Evolutionary conservation across 2,797 vertebrate species (phyloP).

Genomic region (Darevskia nairensis): DNA sequence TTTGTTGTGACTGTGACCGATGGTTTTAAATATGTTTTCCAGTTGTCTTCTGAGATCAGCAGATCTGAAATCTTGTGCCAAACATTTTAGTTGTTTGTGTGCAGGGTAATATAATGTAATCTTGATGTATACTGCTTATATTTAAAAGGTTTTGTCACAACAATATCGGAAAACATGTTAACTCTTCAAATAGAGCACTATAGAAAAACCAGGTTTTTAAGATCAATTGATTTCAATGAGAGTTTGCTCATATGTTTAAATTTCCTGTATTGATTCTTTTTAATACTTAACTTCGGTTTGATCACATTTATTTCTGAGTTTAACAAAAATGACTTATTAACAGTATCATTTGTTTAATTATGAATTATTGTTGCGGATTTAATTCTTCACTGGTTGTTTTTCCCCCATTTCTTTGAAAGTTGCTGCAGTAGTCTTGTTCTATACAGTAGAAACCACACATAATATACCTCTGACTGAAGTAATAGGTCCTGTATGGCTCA

Average conservation of each 20-base stretch:
- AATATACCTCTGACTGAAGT: conserved; percentile 95
- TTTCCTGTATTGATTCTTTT: too few species aligned
- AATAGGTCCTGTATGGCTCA: conserved; percentile 92
- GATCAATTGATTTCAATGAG: neutral
- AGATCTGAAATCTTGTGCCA: neutral
- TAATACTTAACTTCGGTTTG: neutral
- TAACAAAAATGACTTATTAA: neutral
- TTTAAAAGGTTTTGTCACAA: conserved; percentile 19
- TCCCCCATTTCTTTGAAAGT: conserved; percentile 78
- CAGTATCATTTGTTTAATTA: neutral
- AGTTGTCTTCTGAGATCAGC: neutral
- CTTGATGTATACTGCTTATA: conserved; percentile 2
- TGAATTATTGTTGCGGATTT: conserved; percentile 18
- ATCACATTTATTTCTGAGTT: neutral
- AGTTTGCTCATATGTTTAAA: neutral
- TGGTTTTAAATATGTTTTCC: neutral
- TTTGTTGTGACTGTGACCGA: neutral
- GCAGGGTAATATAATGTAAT: neutral
- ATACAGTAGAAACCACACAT: conserved; percentile 85
- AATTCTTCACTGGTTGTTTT: conserved; percentile 52
- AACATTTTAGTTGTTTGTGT: conserved; percentile 16
- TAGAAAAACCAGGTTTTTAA: neutral
- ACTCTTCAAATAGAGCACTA: neutral
- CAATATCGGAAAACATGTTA: neutral
- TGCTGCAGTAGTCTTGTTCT: conserved; percentile 89